phyloP scores from a whole-genome alignment of 2,888 invertebrate species.

The Lathronympha strigana region DNA sequence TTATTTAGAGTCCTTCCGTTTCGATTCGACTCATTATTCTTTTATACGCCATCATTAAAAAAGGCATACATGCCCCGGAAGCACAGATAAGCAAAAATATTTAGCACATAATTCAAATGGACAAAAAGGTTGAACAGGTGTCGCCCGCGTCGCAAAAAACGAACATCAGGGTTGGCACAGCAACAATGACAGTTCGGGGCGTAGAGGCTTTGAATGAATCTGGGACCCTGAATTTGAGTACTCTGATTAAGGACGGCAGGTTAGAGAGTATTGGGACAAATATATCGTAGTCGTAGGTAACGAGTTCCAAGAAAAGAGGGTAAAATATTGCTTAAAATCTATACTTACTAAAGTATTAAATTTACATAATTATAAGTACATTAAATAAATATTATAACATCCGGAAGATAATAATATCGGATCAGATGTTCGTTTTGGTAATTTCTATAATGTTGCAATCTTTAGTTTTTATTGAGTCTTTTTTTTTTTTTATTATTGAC shows the following conservation, averaged over 20 bases:
- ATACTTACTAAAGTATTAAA: too few species aligned
- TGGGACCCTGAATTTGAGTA: slow-evolving; percentile 24
- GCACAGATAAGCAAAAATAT: slow-evolving; percentile 34
- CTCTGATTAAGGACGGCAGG: not conserved
- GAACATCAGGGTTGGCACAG: slow-evolving; percentile 39
- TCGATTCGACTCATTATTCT: not conserved
- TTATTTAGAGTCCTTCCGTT: not conserved
- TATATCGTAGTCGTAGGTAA: too few species aligned
- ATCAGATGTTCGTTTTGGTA: too few species aligned
- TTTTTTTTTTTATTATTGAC: too few species aligned
- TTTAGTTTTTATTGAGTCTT: too few species aligned
- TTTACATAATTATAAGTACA: too few species aligned
- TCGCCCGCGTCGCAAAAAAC: slow-evolving; percentile 29
- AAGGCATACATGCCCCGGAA: not conserved
- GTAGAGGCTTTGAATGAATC: slow-evolving; percentile 22
- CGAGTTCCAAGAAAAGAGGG: too few species aligned
- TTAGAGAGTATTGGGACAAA: not conserved
- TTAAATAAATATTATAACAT: too few species aligned
- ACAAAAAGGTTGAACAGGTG: slow-evolving; percentile 41
- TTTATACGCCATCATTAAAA: slow-evolving; percentile 3
- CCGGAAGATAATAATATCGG: too few species aligned
- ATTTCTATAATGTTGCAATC: too few species aligned
- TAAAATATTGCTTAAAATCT: too few species aligned
- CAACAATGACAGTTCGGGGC: slow-evolving; percentile 15
- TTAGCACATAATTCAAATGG: slow-evolving; percentile 31